A percentile compares a stretch with the other conserved stretches of the same genome.
Conservation (phyloP, 2,113 vertebrate genomes). For the Numenius arquata region DNA sequence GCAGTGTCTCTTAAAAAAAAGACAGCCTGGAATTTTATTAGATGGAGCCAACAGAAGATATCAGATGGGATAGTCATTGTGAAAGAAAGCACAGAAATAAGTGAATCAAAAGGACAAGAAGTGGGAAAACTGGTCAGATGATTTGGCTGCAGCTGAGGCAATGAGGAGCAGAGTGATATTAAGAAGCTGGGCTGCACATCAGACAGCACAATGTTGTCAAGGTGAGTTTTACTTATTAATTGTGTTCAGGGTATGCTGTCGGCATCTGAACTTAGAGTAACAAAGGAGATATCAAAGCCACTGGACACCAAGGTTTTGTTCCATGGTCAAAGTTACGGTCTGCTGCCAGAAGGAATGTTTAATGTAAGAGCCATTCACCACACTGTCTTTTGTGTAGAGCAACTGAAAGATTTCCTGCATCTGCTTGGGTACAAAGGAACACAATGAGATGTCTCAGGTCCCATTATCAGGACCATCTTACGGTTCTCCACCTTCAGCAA, state of each 20-base stretch:
- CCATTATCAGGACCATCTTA: background rate
- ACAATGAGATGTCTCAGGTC: background rate
- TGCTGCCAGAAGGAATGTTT: background rate
- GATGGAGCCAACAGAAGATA: background rate
- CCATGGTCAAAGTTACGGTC: background rate
- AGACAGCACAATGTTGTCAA: background rate
- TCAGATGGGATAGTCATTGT: background rate
- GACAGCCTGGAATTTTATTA: background rate
- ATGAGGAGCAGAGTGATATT: no score
- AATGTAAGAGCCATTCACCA: background rate
- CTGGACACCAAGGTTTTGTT: background rate
- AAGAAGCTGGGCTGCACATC: background rate
- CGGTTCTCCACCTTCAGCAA: background rate
- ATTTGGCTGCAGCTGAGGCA: background rate
- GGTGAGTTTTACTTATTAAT: background rate
- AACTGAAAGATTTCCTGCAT: background rate
- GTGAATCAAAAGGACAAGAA: background rate
- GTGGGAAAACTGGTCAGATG: background rate
- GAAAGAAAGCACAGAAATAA: background rate
- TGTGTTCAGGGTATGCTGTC: background rate
- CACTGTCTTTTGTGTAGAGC: background rate
- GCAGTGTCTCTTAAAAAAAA: background rate
- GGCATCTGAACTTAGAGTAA: background rate
- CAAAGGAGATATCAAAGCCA: background rate
- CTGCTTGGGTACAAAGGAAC: background rate